phyloP scores from a whole-genome alignment of 2,888 invertebrate species.

The Thera obeliscata region DNA sequence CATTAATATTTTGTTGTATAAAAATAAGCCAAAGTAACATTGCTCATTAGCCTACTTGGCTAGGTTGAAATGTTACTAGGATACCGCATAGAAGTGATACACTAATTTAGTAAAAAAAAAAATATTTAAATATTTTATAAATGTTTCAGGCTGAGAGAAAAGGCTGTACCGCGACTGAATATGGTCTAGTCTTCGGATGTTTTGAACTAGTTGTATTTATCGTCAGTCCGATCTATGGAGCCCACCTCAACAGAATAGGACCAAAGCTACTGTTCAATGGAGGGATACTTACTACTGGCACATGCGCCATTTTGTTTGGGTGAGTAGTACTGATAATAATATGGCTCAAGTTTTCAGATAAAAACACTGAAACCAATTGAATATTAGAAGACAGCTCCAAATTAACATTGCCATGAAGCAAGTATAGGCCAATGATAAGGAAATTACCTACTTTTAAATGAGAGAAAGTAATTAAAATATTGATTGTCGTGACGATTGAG shows the following conservation, averaged over 20 bases:
- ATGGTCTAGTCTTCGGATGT: constrained; percentile 94
- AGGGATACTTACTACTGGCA: constrained; percentile 92
- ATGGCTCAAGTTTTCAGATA: not conserved
- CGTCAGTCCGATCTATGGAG: constrained; percentile 92
- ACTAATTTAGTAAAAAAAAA: too few species aligned
- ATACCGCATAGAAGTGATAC: too few species aligned
- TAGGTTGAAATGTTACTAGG: too few species aligned
- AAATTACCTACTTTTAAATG: too few species aligned
- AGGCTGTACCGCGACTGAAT: constrained; percentile 91
- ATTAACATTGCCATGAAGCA: too few species aligned
- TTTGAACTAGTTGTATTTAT: constrained; percentile 93
- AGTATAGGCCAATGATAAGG: not conserved
- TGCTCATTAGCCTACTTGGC: too few species aligned
- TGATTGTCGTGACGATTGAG: too few species aligned
- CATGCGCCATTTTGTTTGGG: constrained; percentile 93
- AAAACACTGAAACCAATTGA: not conserved
- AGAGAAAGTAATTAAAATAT: not conserved
- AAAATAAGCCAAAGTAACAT: too few species aligned
- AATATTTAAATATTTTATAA: not conserved
- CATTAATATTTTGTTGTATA: too few species aligned
- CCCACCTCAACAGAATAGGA: constrained; percentile 90
- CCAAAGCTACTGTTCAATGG: constrained; percentile 92
- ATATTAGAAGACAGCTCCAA: too few species aligned
- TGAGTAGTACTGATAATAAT: constrained; percentile 64
- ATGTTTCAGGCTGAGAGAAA: constrained; percentile 90